Evolutionary conservation across 2,888 invertebrate species (phyloP), one percentile per base, ranked within the genome.

Genomic region (Gymnoscelis rufifasciata): DNA sequence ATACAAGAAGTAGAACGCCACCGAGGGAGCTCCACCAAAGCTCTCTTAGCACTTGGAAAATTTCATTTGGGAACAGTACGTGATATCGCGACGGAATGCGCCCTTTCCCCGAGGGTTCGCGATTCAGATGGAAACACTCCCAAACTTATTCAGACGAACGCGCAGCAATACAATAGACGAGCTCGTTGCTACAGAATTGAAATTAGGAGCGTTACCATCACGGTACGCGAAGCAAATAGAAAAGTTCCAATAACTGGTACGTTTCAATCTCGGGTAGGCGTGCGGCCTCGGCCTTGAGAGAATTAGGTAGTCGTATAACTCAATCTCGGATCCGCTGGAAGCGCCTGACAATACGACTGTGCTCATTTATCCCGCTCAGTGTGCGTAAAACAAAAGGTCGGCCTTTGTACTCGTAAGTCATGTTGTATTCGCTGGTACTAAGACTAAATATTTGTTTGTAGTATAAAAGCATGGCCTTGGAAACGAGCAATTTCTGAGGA

Each of bases 41-140:
- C 70, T 66, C 69, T 67, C 68, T 73, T 68, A 71, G 68, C 72
- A 68, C 75, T 79, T 72, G 71, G 74, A 79, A 83, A n/a, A 83
- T 83, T 84, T 83, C 79, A 83, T 84, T 84, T 78, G 73, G 71
- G 57, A 72, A 63, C 64, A 55, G 78, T 83, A 87, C 87, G 87
- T 87, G 87, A 75, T 62, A 58, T 68, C 69, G 71, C 59, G 64
- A 61, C 66, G 74, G 76, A 84, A 83, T 80, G 76, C 68, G 68
- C 71, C 72, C 74, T 68, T 70, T 76, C 69, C 62, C 59, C 52
- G 59, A 72, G 68, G 74, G 74, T 65, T 52, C 60, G 60, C 70
- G 72, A 74, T 73, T 74, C 72, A 71, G 68, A 66, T 64, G 68
- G 58, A 63, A 74, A 69, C 69, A 71, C 73, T 69, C 71, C 66